Evolutionary conservation across 2,797 vertebrate species (phyloP).

Genomic region (Helarctos malayanus): DNA sequence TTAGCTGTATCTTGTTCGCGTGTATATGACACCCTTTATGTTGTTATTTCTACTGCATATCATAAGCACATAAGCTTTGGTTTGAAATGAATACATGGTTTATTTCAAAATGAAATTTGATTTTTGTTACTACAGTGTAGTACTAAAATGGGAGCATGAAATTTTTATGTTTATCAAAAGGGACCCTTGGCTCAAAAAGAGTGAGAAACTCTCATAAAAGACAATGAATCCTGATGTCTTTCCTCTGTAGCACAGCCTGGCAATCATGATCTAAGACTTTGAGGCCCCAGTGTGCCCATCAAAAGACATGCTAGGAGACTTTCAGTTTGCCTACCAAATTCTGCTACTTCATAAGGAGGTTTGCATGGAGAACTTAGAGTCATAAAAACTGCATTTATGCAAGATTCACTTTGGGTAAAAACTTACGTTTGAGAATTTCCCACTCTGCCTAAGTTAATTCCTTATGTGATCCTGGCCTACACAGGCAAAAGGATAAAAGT

Average conservation of each 20-base stretch:
- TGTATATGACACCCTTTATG: neutral
- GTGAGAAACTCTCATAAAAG: slow-evolving; percentile 58
- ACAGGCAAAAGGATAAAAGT: neutral
- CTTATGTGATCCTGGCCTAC: neutral
- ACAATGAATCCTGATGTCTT: neutral
- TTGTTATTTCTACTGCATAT: slow-evolving; percentile 1
- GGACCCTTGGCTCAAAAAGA: neutral
- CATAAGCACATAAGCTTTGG: neutral
- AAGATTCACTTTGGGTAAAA: slow-evolving; percentile 43
- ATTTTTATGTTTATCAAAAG: slow-evolving; percentile 48
- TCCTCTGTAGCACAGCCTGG: neutral
- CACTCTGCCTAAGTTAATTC: slow-evolving; percentile 31
- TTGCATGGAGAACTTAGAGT: slow-evolving; percentile 42
- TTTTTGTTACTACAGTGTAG: slow-evolving; percentile 15
- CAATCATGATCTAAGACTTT: neutral
- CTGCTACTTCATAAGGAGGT: slow-evolving; percentile 10
- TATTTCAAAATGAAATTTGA: slow-evolving; percentile 68
- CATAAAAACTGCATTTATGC: slow-evolving; percentile 36
- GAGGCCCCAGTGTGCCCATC: neutral
- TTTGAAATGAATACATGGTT: slow-evolving; percentile 26
- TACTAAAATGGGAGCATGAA: slow-evolving; percentile 45
- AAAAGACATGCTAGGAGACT: neutral
- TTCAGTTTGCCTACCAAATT: slow-evolving; percentile 38
- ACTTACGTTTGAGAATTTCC: slow-evolving; percentile 53
- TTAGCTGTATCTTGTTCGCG: neutral